Evolutionary conservation across 2,113 vertebrate species (phyloP), one percentile per base, ranked within the genome.

Genomic region (Dasypus novemcinctus): DNA sequence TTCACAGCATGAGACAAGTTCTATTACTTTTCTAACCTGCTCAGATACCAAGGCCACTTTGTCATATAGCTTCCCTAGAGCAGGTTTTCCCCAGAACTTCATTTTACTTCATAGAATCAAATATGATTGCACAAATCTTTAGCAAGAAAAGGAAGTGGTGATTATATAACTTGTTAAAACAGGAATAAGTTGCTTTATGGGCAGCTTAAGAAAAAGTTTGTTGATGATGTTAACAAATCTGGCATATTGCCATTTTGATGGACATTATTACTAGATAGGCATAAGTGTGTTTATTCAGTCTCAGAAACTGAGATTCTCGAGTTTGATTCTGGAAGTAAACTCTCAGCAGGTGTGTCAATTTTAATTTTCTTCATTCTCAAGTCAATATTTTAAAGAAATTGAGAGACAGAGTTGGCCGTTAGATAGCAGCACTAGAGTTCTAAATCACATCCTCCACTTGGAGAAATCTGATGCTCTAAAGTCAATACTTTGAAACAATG

Each of bases 281-380:
- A 0, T 78, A 33, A 66, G 69, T 36, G 31, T 90, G 52, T 93
- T 93, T 87, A 29, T 29, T 89, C 64, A 84, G 38, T 71, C 23
- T 69, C 10, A 52, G 85, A 75, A 96, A 95, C 61, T 59, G 27
- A 10, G 29, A 33, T 90, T 93, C 69, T 92, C 69, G 89, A 43
- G 54, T 54, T 71, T 93, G 64, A 66, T 78, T 78, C 41, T 92
- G 46, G 23, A 93, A 84, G 90, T 83, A 49, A 76, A 96, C 78
- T 27, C 2, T 2, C 52, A 64, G 90, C 41, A 71, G 8, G 5
- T 79, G 63, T 82, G 13, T 85, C 43, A 23, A 25, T 75, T 78
- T 94, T 89, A 59, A 86, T 93, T 91, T 95, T 83, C 33, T 94
- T 92, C 83, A 74, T 94, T 93, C 74, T 78, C 31, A 80, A 49